phyloP scores from a whole-genome alignment of 1,140 invertebrate species.

The Plodia interpunctella region DNA sequence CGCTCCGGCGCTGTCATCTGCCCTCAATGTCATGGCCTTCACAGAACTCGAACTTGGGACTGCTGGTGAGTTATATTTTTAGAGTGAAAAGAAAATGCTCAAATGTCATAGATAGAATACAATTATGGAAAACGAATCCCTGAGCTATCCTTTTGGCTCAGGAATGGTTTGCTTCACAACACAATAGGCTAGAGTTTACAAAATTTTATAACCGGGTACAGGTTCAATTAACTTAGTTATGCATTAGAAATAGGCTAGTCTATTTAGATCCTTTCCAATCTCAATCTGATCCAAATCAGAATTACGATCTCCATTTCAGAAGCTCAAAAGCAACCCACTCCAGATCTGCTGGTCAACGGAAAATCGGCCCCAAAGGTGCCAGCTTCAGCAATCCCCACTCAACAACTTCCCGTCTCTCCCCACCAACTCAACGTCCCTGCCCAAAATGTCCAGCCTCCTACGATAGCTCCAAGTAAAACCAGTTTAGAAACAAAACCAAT shows the following conservation, averaged over 20 bases:
- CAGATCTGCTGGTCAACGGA: slow-evolving; percentile 57
- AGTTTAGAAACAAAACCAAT: not conserved
- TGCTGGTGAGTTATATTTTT: slow-evolving; percentile 34
- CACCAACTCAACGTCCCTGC: slow-evolving; percentile 18
- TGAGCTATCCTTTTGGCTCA: no score
- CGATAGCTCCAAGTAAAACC: not conserved
- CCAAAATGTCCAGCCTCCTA: not conserved
- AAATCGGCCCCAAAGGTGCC: slow-evolving; percentile 21
- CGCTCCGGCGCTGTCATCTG: slow-evolving; percentile 81
- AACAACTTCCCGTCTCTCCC: slow-evolving; percentile 9
- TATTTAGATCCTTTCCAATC: no score
- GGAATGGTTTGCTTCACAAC: no score
- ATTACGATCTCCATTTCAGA: slow-evolving; percentile 25
- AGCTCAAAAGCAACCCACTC: slow-evolving; percentile 43
- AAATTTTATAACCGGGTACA: no score
- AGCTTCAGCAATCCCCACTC: not conserved
- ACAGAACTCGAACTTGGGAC: slow-evolving; percentile 79
- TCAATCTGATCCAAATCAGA: not conserved
- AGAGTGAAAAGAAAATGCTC: no score
- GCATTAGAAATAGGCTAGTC: no score
- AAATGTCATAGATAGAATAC: no score
- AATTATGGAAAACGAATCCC: no score
- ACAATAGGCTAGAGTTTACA: no score
- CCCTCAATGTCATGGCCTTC: slow-evolving; percentile 90
- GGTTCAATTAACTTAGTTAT: no score